These are phyloP conservation scores for Manis javanica DNA, from an alignment of 2,797 vertebrate genomes.

Conservation along the genomic window DNA sequence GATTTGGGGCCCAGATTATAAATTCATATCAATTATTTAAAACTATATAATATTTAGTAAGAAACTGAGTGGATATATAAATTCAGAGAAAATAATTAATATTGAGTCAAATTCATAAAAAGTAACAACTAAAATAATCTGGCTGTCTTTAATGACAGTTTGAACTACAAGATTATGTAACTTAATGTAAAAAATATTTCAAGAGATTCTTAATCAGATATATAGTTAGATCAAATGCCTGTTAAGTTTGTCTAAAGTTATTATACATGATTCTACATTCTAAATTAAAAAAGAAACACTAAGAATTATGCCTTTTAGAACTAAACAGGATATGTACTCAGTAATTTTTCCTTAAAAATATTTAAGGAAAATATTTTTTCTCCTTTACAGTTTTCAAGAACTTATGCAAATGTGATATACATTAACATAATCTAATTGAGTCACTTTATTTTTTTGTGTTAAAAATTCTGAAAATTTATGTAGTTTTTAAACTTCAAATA, in stretches of 20 bases:
- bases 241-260: neutral
- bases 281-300: neutral
- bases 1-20: neutral
- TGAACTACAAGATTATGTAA: neutral
- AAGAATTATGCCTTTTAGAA: neutral
- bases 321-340: neutral
- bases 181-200: neutral
- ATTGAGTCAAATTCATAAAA: neutral
- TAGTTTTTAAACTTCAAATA: constrained; percentile 44
- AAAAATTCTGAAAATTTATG: neutral
- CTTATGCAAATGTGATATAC: neutral
- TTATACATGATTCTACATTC: neutral
- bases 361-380: neutral
- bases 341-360: neutral
- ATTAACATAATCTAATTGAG: constrained; percentile 44
- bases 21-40: neutral
- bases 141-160: neutral
- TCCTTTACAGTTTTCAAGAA: neutral
- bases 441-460: neutral
- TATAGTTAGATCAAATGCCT: neutral
- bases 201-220: neutral
- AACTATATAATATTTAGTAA: neutral
- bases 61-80: neutral
- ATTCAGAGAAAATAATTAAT: neutral
- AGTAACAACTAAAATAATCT: neutral